phyloP scores from a whole-genome alignment of 2,797 vertebrate species.

The Rhinogobio ventralis region DNA sequence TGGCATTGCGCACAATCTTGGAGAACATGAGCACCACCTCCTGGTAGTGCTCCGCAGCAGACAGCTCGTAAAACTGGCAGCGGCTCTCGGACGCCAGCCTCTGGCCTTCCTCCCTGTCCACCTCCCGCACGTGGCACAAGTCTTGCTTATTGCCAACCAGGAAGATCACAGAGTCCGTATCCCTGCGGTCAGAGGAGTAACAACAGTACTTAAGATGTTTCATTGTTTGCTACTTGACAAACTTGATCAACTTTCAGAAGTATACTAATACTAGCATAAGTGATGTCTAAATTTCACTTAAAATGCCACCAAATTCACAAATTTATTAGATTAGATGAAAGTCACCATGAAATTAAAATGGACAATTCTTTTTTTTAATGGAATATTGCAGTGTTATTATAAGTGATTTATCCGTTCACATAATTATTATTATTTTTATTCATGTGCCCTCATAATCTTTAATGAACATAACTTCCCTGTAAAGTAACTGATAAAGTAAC shows the following conservation, averaged over 20 bases:
- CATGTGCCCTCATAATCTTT: not conserved
- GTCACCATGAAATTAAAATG: not conserved
- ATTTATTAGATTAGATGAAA: constrained; percentile 3
- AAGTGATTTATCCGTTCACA: not conserved
- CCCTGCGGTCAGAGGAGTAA: constrained; percentile 71
- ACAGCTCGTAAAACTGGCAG: constrained; percentile 88
- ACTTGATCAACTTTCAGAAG: not conserved
- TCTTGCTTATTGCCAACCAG: constrained; percentile 92
- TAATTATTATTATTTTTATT: not conserved
- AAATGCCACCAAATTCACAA: not conserved
- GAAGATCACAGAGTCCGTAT: constrained; percentile 75
- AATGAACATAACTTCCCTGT: not conserved
- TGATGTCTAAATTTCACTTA: not conserved
- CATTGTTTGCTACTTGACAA: not conserved
- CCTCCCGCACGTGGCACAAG: constrained; percentile 85
- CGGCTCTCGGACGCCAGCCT: constrained; percentile 78
- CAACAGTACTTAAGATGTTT: not conserved
- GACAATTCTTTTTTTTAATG: not conserved
- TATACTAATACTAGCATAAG: not conserved
- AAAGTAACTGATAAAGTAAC: too few species aligned
- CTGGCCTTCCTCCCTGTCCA: constrained; percentile 84
- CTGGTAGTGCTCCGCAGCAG: constrained; percentile 86
- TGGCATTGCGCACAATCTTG: constrained; percentile 78
- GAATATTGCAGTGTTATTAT: not conserved
- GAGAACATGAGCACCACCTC: constrained; percentile 86